Evolutionary conservation across 2,797 vertebrate genomes (phyloP), one percentile per base, ranked within the genome.

Genomic region (Toxotes lorentzi): DNA sequence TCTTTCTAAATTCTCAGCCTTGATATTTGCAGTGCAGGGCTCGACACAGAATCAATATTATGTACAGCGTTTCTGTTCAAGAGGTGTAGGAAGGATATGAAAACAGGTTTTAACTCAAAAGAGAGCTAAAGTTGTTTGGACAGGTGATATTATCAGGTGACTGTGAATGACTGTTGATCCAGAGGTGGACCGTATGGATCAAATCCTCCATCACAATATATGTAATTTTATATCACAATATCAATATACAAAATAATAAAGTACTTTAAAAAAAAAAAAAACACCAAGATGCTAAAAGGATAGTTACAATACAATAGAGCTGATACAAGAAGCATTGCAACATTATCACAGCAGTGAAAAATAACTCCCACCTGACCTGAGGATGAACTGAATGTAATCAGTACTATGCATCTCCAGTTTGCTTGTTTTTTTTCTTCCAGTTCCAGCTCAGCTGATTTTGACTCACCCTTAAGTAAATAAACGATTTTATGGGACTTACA

Each of bases 21-120:
- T 7, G 2, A 11, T 58, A 61, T 63, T 70, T 47, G 32, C n/a
- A 38, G 24, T 23, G 73, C 11, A 21, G 5, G 43, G 35, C n/a
- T 32, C 0, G 2, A 66, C 14, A 51, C 19, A 30, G 6, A 53
- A 58, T 80, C 47, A 51, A 69, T 73, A 53, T 45, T 54, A 71
- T 2, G 1, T 5, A 21, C 0, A 50, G 47, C 2, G 0, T 12
- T 0, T 12, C 2, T 23, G 30, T 27, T 21, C 8, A 35, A n/a
- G 23, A 21, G 19, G 7, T 17, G 13, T 4, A 13, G 1, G 53
- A 6, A 40, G 9, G 16, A 34, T 48, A 61, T 66, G 4, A 58
- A 50, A 56, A 54, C 24, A 7, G 2, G 13, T 59, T 30, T 61
- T n/a, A 23, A 67, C 11, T 8, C 1, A n/a, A 48, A 30, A 59